A percentile compares a stretch with the other conserved stretches of the same genome.
Evolutionary conservation across 2,797 vertebrate genomes (phyloP).

Genomic region (Mormyrus hasselquistii): DNA sequence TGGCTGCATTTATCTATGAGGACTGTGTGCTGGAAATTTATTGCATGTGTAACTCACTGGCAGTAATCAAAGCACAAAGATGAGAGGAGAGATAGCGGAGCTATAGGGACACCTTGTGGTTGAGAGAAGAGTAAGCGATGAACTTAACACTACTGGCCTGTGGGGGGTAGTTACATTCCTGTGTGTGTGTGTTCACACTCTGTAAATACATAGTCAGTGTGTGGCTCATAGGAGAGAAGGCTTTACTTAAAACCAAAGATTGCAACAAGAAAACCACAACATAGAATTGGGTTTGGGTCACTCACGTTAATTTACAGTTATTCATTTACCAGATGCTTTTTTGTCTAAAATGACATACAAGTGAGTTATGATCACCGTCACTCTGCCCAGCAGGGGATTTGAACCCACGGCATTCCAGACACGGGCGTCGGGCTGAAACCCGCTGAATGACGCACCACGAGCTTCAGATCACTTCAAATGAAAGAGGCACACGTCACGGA

Average conservation of each 20-base stretch:
- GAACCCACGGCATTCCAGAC: not conserved
- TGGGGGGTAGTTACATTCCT: not conserved
- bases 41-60: not conserved
- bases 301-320: not conserved
- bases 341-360: not conserved
- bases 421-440: not conserved
- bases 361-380: not conserved
- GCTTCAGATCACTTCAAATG: not conserved
- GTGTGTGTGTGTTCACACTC: not conserved
- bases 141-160: not conserved
- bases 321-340: not conserved
- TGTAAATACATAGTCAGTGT: not conserved
- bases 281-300: not conserved
- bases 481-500: not conserved
- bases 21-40: not conserved
- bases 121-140: not conserved
- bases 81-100: constrained; percentile 3
- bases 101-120: constrained; percentile 33
- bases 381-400: not conserved
- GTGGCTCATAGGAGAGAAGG: not conserved
- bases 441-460: not conserved
- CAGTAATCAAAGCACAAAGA: not conserved
- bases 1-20: not conserved
- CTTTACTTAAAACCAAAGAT: not conserved
- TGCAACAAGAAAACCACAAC: not conserved